phyloP scores from a whole-genome alignment of 1,140 invertebrate species.

The Medauroidea extradentata region DNA sequence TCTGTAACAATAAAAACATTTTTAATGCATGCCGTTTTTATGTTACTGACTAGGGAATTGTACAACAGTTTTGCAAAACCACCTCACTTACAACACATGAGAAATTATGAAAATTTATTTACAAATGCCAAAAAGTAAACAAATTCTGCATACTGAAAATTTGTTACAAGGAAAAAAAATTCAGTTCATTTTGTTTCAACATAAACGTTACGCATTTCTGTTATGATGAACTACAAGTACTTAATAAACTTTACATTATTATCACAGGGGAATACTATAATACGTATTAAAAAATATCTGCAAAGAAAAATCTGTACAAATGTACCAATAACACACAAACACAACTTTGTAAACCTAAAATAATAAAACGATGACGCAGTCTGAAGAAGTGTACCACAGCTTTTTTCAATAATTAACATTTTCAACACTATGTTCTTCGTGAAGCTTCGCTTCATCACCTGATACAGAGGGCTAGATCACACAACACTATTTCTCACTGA shows the following conservation, averaged over 20 bases:
- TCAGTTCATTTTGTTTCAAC: slow-evolving; percentile 7
- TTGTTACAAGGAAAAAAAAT: slow-evolving; percentile 7
- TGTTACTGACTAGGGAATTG: slow-evolving; percentile 13
- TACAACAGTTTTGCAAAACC: slow-evolving; percentile 1
- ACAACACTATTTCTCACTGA: slow-evolving; percentile 1
- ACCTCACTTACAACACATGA: not conserved
- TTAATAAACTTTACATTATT: slow-evolving; percentile 6
- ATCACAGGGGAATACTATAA: slow-evolving; percentile 14
- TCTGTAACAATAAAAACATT: no score
- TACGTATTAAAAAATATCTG: not conserved
- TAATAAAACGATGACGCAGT: not conserved
- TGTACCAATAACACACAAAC: slow-evolving; percentile 3
- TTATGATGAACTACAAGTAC: not conserved
- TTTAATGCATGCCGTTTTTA: not conserved
- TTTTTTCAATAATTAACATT: not conserved
- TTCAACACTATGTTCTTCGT: not conserved
- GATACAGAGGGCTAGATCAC: not conserved
- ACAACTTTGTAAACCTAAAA: not conserved
- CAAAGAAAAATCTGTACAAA: not conserved
- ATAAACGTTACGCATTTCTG: slow-evolving; percentile 8
- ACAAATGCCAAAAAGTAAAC: not conserved
- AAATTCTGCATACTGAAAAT: slow-evolving; percentile 2
- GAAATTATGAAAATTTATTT: not conserved
- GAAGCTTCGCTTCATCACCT: not conserved
- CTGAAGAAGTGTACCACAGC: not conserved